A percentile compares a stretch with the other conserved stretches of the same genome.
Evolutionary conservation across 2,888 invertebrate genomes (phyloP).

Genomic region (Temnothorax ravouxi): DNA sequence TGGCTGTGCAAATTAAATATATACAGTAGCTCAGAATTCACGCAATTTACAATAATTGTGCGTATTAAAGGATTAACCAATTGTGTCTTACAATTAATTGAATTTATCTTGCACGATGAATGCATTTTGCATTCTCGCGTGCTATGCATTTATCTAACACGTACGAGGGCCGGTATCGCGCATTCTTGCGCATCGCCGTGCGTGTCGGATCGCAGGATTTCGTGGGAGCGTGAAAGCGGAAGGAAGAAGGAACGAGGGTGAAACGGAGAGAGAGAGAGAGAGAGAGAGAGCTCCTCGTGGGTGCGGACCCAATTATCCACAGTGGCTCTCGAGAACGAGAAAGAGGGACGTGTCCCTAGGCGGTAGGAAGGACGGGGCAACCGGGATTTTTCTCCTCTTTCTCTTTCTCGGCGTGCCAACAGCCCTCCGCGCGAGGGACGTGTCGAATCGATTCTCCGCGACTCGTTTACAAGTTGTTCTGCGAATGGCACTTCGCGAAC

Average conservation of each 20-base stretch:
- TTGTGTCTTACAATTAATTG: neutral
- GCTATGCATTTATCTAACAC: constrained; percentile 10
- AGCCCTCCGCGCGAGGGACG: constrained; percentile 65
- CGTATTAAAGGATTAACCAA: neutral
- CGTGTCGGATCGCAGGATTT: constrained; percentile 45
- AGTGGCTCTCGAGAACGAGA: constrained; percentile 77
- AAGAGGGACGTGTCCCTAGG: constrained; percentile 60
- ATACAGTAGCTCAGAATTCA: neutral
- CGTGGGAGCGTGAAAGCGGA: constrained; percentile 18
- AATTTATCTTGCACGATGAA: constrained; percentile 11
- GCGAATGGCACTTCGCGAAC: constrained; percentile 68
- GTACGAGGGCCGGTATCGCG: constrained; percentile 10
- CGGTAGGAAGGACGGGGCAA: constrained; percentile 63
- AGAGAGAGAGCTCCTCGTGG: constrained; percentile 64
- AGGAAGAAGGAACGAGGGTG: constrained; percentile 13
- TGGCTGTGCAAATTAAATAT: neutral
- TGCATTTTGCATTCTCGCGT: neutral
- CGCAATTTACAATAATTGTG: neutral
- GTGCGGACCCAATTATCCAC: constrained; percentile 81
- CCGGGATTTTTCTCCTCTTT: constrained; percentile 48
- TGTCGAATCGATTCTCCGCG: constrained; percentile 78
- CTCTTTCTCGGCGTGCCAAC: constrained; percentile 47
- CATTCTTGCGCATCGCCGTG: constrained; percentile 8
- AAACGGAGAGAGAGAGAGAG: constrained; percentile 36
- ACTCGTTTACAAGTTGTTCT: constrained; percentile 76